Evolutionary conservation across 2,113 vertebrate species (phyloP).

Genomic region (Pseudopipra pipra): DNA sequence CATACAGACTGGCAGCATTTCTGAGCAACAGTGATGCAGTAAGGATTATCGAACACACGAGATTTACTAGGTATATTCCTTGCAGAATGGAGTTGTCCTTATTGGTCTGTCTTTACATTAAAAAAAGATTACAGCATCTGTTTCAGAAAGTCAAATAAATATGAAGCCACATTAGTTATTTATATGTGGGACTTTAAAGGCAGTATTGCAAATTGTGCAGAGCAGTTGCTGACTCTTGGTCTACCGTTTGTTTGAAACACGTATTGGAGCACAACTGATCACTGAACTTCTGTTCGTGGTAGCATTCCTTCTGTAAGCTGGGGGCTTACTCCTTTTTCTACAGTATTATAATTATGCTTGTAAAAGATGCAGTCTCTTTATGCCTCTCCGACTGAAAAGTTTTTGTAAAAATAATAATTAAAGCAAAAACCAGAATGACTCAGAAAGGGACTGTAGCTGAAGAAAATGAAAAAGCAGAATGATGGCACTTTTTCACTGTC

Average conservation of each 20-base stretch:
- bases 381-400: background rate
- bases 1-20: background rate
- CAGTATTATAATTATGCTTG: background rate
- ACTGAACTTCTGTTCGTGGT: background rate
- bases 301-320: background rate
- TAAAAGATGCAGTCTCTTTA: background rate
- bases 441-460: background rate
- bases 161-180: background rate
- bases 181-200: background rate
- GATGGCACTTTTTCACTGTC: background rate
- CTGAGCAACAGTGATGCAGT: background rate
- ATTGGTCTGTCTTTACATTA: background rate
- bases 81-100: background rate
- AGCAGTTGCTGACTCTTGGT: background rate
- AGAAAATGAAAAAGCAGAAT: background rate
- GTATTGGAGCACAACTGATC: background rate
- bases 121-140: background rate
- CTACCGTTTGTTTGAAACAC: background rate
- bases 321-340: background rate
- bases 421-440: background rate
- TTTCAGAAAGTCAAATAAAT: background rate
- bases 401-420: background rate
- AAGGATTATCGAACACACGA: accelerated
- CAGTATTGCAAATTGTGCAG: background rate
- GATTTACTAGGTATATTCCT: background rate